These are phyloP conservation scores for Amazona finschi DNA, from an alignment of 2,797 vertebrate genomes.

Conservation along the genomic window DNA sequence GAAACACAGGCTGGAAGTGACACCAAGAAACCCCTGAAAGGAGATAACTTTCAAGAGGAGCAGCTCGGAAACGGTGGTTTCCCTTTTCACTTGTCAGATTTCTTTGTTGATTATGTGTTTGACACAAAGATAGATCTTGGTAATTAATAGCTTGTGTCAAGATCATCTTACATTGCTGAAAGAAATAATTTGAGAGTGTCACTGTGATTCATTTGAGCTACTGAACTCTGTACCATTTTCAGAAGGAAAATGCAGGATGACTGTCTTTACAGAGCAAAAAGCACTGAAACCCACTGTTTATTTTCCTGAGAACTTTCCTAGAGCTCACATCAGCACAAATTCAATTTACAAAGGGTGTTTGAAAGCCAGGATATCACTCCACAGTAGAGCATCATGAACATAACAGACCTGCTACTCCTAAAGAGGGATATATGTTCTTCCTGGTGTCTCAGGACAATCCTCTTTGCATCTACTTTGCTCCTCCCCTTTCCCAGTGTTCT, in stretches of 20 bases:
- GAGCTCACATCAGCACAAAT: neutral
- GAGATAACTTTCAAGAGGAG: neutral
- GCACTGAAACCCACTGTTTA: neutral
- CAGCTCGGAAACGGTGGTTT: neutral
- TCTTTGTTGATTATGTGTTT: neutral
- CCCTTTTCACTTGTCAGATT: neutral
- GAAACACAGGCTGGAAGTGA: neutral
- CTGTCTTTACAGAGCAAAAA: constrained; percentile 19
- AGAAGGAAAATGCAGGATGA: neutral
- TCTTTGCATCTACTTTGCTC: neutral
- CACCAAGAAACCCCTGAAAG: neutral
- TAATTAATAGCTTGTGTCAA: constrained; percentile 22
- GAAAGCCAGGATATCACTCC: neutral
- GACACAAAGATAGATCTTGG: neutral
- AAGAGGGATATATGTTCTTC: neutral
- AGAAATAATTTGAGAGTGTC: neutral
- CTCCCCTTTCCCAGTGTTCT: neutral
- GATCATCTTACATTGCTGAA: neutral
- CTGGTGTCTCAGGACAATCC: neutral
- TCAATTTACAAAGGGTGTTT: neutral
- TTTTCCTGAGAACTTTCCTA: neutral
- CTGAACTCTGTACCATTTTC: neutral
- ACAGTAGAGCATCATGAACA: neutral
- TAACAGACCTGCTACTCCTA: neutral
- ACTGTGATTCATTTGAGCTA: neutral